phyloP scores from a whole-genome alignment of 2,797 vertebrate species.

The Percopsis omiscomaycus region DNA sequence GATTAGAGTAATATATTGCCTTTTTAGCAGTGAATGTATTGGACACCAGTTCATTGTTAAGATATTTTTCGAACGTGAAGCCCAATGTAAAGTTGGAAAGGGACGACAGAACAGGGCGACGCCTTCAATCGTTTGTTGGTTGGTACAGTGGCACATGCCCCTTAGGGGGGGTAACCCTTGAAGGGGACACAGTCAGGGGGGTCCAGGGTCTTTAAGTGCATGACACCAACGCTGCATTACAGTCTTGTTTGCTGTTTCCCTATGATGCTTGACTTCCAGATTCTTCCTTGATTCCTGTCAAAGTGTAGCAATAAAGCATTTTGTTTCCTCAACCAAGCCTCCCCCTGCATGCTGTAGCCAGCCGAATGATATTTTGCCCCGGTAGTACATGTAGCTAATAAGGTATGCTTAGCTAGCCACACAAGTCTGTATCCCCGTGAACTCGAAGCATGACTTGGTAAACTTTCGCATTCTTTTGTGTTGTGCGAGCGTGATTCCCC shows the following conservation, averaged over 20 bases:
- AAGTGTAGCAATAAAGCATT: constrained; percentile 76
- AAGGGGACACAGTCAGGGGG: constrained; percentile 31
- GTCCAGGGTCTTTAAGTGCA: constrained; percentile 60
- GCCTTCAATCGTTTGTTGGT: constrained; percentile 45
- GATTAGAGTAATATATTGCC: constrained; percentile 45
- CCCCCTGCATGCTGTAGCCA: constrained; percentile 69
- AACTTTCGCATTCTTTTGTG: constrained; percentile 54
- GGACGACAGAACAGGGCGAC: constrained; percentile 44
- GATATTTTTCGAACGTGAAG: constrained; percentile 35
- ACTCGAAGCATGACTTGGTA: constrained; percentile 68
- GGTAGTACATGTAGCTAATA: constrained; percentile 68
- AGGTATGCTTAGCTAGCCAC: constrained; percentile 61
- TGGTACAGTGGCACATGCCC: constrained; percentile 14
- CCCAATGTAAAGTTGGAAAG: constrained; percentile 45
- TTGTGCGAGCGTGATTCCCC: constrained; percentile 55
- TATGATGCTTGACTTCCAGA: constrained; percentile 73
- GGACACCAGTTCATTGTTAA: constrained; percentile 16
- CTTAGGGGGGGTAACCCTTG: constrained; percentile 27
- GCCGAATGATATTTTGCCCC: constrained; percentile 58
- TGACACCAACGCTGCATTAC: constrained; percentile 65
- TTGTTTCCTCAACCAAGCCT: constrained; percentile 48
- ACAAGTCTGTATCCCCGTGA: constrained; percentile 58
- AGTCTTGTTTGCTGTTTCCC: constrained; percentile 59
- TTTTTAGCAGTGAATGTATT: constrained; percentile 47
- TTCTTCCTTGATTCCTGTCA: constrained; percentile 67